Percentiles rank a stretch among this genome's conserved stretches.
Evolutionary conservation across 2,888 invertebrate genomes (phyloP).

Genomic region (Lycaena phlaeas): DNA sequence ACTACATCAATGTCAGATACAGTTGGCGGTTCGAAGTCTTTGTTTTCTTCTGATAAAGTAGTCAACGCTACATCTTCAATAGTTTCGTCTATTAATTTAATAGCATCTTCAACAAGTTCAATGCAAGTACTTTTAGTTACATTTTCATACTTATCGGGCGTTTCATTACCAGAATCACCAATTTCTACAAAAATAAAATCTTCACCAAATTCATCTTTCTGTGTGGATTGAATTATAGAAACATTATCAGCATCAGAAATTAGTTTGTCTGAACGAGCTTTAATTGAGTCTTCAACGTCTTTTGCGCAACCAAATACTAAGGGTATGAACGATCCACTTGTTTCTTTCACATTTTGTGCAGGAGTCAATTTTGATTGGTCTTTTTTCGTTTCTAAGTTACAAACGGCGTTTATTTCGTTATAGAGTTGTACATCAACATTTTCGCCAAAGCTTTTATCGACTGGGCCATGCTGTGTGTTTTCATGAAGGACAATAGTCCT

Average conservation of each 20-base stretch:
- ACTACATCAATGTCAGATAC: not conserved
- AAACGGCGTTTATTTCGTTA: too few species aligned
- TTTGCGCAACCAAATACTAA: not conserved
- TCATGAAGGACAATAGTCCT: too few species aligned
- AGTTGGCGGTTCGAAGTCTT: not conserved
- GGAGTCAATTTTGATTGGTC: constrained; percentile 21
- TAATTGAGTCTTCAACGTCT: not conserved
- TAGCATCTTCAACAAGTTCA: constrained; percentile 16
- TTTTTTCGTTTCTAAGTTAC: constrained; percentile 26
- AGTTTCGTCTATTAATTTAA: constrained; percentile 17
- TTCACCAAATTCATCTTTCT: constrained; percentile 13
- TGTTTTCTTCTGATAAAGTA: not conserved
- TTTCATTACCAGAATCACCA: constrained; percentile 6
- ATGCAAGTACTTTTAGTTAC: constrained; percentile 12
- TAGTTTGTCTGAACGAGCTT: not conserved
- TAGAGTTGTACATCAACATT: too few species aligned
- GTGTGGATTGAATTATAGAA: constrained; percentile 5
- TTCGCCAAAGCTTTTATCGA: too few species aligned
- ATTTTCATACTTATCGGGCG: constrained; percentile 1
- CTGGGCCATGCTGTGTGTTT: too few species aligned
- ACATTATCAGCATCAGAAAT: constrained; percentile 8
- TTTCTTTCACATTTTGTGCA: too few species aligned
- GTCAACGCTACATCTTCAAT: not conserved
- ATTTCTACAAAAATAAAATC: constrained; percentile 18
- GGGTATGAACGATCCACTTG: not conserved